Evolutionary conservation across 92 coral and sea anemone species (phyloP), one percentile per base, ranked within the genome.

Genomic region (Parazoanthus atlanticus): DNA sequence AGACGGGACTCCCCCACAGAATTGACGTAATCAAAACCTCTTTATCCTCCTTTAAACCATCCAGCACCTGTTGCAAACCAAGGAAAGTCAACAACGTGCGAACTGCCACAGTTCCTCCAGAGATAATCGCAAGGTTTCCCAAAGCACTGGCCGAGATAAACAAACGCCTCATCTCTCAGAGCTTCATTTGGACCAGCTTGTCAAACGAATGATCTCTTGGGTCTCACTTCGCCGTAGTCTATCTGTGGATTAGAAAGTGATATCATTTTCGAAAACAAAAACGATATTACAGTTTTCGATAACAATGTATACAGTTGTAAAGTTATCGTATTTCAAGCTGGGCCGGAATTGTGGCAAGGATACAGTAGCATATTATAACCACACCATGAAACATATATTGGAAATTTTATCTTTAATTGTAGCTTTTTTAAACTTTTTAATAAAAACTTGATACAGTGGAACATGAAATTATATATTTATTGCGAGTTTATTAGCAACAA

Each of bases 171-270:
- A 56, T 67, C 78, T 70, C 87, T 29, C 87, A 84, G 78, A 69
- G 87, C 28, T 84, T 30, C 67, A n/a, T 84, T 54, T 84, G 87
- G 87, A 85, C 58, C 87, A 77, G 56, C 31, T 91, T 91, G 25
- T 84, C 66, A 29, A 84, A 70, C 17, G 87, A 84, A 49, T 70
- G 33, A 84, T 19, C 29, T 13, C 21, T 56, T 16, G 65, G 23
- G 65, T 8, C 9, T 43, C 10, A 56, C 65, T 13, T 56, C 65
- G 19, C 65, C 3, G 21, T 56, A 61, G 69, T 23, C 9, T 61
- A 61, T 21, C 69, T 5, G 28, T 21, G 69, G 69, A 61, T 21
- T 19, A 23, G 69, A 23, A 25, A 23, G 26, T 61, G 69, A 56
- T 56, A 56, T 56, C 1, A 16, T 56, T 56, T 56, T 16, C 25